Evolutionary conservation across 30 jellyfish, hydroid and myxozoan species (phyloP).

Genomic region (Mastigias papua): DNA sequence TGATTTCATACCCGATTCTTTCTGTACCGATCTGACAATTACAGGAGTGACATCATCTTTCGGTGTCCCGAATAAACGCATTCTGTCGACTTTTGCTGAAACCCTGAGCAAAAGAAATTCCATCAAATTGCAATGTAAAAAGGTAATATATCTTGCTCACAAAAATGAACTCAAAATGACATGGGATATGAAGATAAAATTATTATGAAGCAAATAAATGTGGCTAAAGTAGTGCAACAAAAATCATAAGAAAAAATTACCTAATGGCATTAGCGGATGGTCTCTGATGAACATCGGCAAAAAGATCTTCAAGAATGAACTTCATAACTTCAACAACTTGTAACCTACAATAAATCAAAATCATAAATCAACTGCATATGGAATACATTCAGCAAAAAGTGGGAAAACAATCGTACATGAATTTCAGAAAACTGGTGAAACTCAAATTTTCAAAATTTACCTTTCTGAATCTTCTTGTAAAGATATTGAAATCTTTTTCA

Average conservation of each 20-base stretch:
- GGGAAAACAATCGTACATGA: too few species aligned
- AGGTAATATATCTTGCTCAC: too few species aligned
- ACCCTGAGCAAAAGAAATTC: conserved; percentile 41
- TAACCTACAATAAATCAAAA: too few species aligned
- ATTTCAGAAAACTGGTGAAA: too few species aligned
- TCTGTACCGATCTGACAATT: conserved; percentile 81
- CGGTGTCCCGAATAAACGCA: conserved; percentile 88
- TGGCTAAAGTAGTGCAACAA: too few species aligned
- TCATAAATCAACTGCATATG: background rate
- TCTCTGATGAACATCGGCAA: conserved; percentile 82
- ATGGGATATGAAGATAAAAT: too few species aligned
- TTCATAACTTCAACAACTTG: conserved; percentile 42
- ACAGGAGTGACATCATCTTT: conserved; percentile 71
- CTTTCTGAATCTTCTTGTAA: conserved; percentile 68
- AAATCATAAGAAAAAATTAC: conserved; percentile 48
- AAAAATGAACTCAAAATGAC: too few species aligned
- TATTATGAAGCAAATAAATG: too few species aligned
- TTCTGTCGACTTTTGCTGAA: conserved; percentile 67
- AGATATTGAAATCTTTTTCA: conserved; percentile 73
- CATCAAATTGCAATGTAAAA: too few species aligned
- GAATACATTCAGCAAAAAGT: too few species aligned
- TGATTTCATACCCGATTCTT: conserved; percentile 58
- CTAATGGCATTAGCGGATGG: conserved; percentile 91
- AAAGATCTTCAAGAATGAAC: conserved; percentile 71
- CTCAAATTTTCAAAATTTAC: conserved; percentile 8